A percentile compares a stretch with the other conserved stretches of the same genome.
phyloP scores from a whole-genome alignment of 2,888 invertebrate genomes.

The Nebria brevicollis region DNA sequence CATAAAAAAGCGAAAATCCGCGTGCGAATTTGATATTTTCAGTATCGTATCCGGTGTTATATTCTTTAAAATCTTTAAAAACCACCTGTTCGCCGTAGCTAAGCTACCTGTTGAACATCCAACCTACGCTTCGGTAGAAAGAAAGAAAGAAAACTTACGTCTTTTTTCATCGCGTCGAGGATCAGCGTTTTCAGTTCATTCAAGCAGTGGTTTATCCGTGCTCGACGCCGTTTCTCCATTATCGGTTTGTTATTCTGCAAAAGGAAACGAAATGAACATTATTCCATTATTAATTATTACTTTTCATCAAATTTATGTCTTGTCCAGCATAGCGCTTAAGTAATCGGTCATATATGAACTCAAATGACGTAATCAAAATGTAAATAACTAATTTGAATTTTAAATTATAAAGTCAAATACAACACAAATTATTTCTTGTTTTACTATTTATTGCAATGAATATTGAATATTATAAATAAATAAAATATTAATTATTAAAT shows the following conservation, averaged over 20 bases:
- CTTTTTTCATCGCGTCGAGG: conserved; percentile 86
- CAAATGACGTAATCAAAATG: too few species aligned
- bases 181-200: conserved; percentile 88
- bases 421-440: too few species aligned
- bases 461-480: too few species aligned
- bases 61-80: conserved; percentile 38
- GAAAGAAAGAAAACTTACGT: conserved; percentile 72
- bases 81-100: conserved; percentile 42
- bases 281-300: not conserved
- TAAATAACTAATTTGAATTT: too few species aligned
- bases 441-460: too few species aligned
- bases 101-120: conserved; percentile 26
- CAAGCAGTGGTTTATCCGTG: conserved; percentile 89
- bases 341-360: too few species aligned
- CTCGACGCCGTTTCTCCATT: conserved; percentile 91
- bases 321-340: too few species aligned
- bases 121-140: not conserved
- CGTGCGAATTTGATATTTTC: conserved; percentile 45
- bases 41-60: conserved; percentile 41
- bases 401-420: too few species aligned
- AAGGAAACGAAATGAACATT: too few species aligned
- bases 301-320: too few species aligned
- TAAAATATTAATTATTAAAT: too few species aligned
- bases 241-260: conserved; percentile 91
- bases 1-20: not conserved